Percentiles rank a stretch among this genome's conserved stretches.
Conservation (phyloP, 1,140 invertebrate genomes). For the Lycorma delicatula region DNA sequence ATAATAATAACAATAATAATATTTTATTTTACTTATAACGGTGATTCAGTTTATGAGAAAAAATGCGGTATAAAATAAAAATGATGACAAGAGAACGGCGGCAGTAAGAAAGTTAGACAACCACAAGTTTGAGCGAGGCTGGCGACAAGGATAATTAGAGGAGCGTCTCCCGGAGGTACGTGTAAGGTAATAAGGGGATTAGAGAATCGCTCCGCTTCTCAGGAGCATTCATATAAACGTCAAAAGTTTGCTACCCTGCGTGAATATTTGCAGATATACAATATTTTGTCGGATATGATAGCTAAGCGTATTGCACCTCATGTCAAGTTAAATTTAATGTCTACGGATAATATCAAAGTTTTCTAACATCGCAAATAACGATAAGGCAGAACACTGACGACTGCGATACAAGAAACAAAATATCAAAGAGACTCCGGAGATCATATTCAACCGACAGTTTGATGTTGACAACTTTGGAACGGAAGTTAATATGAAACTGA, state of each 20-base stretch:
- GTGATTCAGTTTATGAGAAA: too few species aligned
- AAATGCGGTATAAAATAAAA: too few species aligned
- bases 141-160: not conserved
- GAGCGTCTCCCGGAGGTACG: too few species aligned
- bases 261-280: conserved; percentile 7
- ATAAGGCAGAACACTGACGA: conserved; percentile 2
- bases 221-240: conserved; percentile 1
- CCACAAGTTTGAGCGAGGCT: too few species aligned
- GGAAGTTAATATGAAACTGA: too few species aligned
- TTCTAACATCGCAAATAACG: conserved; percentile 2
- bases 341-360: conserved; percentile 5
- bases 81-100: too few species aligned
- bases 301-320: conserved; percentile 5
- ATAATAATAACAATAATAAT: too few species aligned
- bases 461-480: conserved; percentile 5
- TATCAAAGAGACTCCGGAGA: conserved; percentile 1
- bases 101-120: too few species aligned
- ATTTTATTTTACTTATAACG: too few species aligned
- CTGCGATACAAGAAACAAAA: conserved; percentile 2
- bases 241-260: not conserved
- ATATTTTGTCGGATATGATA: conserved; percentile 3
- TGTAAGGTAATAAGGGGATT: conserved; percentile 1
- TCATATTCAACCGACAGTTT: conserved; percentile 1
- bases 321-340: conserved; percentile 5
- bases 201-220: conserved; percentile 1